Base-by-base conservation (phyloP, 2,113 vertebrate genomes). In the Numenius arquata region DNA sequence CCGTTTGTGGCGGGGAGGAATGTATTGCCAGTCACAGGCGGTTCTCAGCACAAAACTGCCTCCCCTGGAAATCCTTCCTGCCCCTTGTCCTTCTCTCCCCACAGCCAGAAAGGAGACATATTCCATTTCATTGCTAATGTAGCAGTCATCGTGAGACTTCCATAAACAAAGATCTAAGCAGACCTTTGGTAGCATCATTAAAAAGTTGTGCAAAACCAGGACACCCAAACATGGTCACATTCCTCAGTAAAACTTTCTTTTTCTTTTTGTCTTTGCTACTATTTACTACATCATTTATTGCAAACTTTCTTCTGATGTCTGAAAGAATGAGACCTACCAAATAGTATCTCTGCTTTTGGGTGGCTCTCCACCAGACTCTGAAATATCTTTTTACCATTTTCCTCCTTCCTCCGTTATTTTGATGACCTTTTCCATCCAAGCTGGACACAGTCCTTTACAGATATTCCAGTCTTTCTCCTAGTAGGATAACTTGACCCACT, bases 1-100 rank as follows among this genome's bases (percentile, higher is more conserved):
- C 48, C 38, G 2, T 70, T 91, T 93, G 89, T 76, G 91, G 84
- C 4, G 2, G 36, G 29, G 11, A 87, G n/a, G 81, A 96, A 93
- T 55, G 62, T 43, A 43, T 34, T 70, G 45, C 74, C 87, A 87
- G 80, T 32, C 86, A 92, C 83, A 76, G 67, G 43, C 63, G 2
- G 41, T 45, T 85, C 68, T 92, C 81, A 76, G 70, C 59, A 83
- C 19, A 86, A 38, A 93, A 93, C 29, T 70, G 47, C 45, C 74
- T 68, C 36, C 62, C 48, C 58, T 85, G 62, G 58, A 95, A 94
- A 80, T 43, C 68, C 45, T 50, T 58, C 36, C 61, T 82, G 61
- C 19, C 62, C 55, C 52, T 65, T 75, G 53, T 26, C 19, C 43
- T 72, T 85, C 70, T 55, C 23, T 81, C 65, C 43, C 30, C 18